Evolutionary conservation across 2,113 vertebrate genomes (phyloP), one percentile per base, ranked within the genome.

Genomic region (Malurus alboscapulatus): DNA sequence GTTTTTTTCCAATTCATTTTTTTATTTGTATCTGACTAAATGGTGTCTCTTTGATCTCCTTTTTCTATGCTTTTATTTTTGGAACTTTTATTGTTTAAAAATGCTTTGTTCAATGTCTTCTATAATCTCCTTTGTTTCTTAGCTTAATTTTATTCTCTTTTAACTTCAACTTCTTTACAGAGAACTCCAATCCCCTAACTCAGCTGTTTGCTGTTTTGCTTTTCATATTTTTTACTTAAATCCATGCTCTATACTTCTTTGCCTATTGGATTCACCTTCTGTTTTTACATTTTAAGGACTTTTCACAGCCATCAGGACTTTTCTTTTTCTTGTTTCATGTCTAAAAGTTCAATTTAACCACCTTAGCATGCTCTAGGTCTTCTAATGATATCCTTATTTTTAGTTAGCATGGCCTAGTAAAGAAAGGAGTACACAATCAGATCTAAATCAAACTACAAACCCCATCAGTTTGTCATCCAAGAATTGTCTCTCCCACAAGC

Each of bases 121-220:
- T 68, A 22, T 69, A 76, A 94, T 88, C 14, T 86, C 34, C 53
- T 95, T 72, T 76, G 44, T 80, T 88, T 90, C 72, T 80, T 59
- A 59, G 36, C 30, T 88, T 94, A 72, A 84, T 73, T 91, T 91
- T 80, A 65, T 81, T 94, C 53, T 85, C 57, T 61, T 94, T 91
- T 62, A 84, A 74, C 84, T 84, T 92, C 19, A 38, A 5, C 30
- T 86, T 76, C 21, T 68, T 76, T 88, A 50, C 24, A 80, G 72
- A 77, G 14, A 62, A 68, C n/a, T 89, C 65, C 74, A 87, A 9
- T 59, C 48, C 17, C 10, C 15, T 42, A 90, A 87, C 9, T 87
- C 66, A 91, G 47, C 81, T 74, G 13, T 84, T 88, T 53, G 30
- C 67, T 80, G 21, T 9, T 83, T 79, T 80, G 19, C n/a, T 93